Evolutionary conservation across 2,888 invertebrate species (phyloP), one percentile per base, ranked within the genome.

Genomic region (Nasonia oneida): DNA sequence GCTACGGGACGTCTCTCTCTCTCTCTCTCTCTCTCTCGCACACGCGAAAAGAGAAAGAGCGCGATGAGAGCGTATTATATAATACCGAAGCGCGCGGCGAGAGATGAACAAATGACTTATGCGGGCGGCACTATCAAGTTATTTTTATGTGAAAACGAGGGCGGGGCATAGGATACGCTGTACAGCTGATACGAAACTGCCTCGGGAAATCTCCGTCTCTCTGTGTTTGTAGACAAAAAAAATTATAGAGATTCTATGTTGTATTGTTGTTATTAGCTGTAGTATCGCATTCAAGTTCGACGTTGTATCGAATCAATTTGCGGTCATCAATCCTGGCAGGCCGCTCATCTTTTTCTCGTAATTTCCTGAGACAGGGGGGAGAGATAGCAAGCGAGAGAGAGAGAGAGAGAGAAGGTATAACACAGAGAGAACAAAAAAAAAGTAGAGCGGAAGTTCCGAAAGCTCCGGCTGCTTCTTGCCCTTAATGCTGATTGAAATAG

Each of bases 141-240:
- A 70, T 79, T 70, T 79, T 79, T 79, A 15, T 47, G 79, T 79
- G 23, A 79, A 79, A 79, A 79, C n/a, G 67, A 64, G 79, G 79
- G 79, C 79, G 67, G 79, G 47, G 47, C 67, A 33, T 33, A 14
- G 14, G 67, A 12, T 61, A 61, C 18, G 18, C 57, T 61, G 1
- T 29, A 29, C 29, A 57, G 76, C 79, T 79, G 67, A 67, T 67
- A 79, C 67, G 18, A 79, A 79, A 79, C 64, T 79, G 79, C 70
- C 79, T 50, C 18, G 73, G 42, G 42, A 23, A 73, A 23, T 61
- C 53, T 15, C n/a, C 8, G n/a, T 61, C 3, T 39, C 8, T 37
- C 15, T 39, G 18, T 37, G 18, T 29, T 39, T 39, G 39, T 18
- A 6, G 1, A 1, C 5, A 29, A 29, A 29, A n/a, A 57, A 57